Evolutionary conservation across 2,797 vertebrate species (phyloP), one percentile per base, ranked within the genome.

Genomic region (Sebastes dallii): DNA sequence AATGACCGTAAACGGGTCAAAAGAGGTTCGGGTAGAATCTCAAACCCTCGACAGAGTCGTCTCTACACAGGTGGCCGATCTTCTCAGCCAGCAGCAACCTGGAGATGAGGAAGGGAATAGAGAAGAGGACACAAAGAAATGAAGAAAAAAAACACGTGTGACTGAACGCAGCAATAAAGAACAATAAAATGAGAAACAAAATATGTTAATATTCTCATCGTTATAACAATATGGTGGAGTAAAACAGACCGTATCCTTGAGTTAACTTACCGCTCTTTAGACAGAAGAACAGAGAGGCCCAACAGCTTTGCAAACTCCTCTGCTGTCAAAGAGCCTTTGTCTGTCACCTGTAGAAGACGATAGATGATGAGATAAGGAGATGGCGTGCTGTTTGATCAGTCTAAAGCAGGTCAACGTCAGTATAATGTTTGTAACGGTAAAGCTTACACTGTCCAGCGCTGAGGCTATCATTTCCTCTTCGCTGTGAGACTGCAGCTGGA

Each of bases 401-500:
- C 18, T 50, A 8, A 54, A 68, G 69, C 25, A 16, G 4, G 66
- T 74, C 72, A 52, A 1, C 27, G 58, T 61, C 55, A 70, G 29
- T 29, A 30, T 70, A 20, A 39, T 75, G 70, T 84, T 75, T 76
- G 70, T 18, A 50, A 71, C 1, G 24, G 72, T 36, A 24, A 24
- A 30, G 79, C 95, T 94, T 95, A 99, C 99, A 64, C 95, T 99
- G 93, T 99, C 98, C 89, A 98, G 91, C 60, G 99, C 98, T 71
- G 98, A 97, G 88, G 98, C 96, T 69, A 99, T 97, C 98, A 99
- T 99, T 95, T 99, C 98, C 93, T 99, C 98, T 91, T 99, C 98
- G 0, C 96, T 99, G 94, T 99, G 98, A 81, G 98, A 99, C 92
- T 98, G 97, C 65, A 99, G 97, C 89, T 99, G 98, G 88, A 99